A percentile compares a stretch with the other conserved stretches of the same genome.
Conservation (phyloP, 1,140 invertebrate genomes). For the Rhizoglyphus robini region DNA sequence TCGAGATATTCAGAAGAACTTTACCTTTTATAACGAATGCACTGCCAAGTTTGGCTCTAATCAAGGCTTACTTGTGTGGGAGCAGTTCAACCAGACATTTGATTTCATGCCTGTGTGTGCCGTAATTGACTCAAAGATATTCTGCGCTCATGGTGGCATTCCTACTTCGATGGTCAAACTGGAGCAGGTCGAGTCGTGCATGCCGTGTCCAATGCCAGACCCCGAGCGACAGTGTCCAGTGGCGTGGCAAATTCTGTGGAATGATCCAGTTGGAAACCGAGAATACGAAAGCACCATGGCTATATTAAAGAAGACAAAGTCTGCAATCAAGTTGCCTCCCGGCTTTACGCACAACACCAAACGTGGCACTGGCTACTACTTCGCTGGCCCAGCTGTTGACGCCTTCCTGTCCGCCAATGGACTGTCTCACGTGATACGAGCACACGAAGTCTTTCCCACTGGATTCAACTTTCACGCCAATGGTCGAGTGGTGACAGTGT, state of each 20-base stretch:
- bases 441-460: slow-evolving; percentile 41
- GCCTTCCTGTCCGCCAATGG: slow-evolving; percentile 47
- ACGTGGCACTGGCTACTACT: slow-evolving; percentile 55
- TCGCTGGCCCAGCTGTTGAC: slow-evolving; percentile 49
- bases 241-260: slow-evolving; percentile 64
- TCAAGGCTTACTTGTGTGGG: too few relatives aligned
- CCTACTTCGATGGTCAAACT: too few relatives aligned
- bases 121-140: slow-evolving; percentile 49
- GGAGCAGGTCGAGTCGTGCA: slow-evolving; percentile 52
- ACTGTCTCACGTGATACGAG: slow-evolving; percentile 52
- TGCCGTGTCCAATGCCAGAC: too few relatives aligned
- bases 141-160: too few relatives aligned
- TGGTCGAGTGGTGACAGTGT: slow-evolving; percentile 48
- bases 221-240: slow-evolving; percentile 49
- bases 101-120: slow-evolving; percentile 56
- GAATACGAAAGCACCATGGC: too few relatives aligned
- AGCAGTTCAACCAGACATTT: slow-evolving; percentile 55
- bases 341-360: slow-evolving; percentile 51
- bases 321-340: too few relatives aligned
- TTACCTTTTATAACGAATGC: slow-evolving; percentile 51
- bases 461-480: slow-evolving; percentile 37
- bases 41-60: slow-evolving; percentile 49
- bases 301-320: too few relatives aligned
- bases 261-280: slow-evolving; percentile 49
- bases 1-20: slow-evolving; percentile 49